Conservation (phyloP, 2,113 vertebrate genomes). For the Aepyceros melampus region DNA sequence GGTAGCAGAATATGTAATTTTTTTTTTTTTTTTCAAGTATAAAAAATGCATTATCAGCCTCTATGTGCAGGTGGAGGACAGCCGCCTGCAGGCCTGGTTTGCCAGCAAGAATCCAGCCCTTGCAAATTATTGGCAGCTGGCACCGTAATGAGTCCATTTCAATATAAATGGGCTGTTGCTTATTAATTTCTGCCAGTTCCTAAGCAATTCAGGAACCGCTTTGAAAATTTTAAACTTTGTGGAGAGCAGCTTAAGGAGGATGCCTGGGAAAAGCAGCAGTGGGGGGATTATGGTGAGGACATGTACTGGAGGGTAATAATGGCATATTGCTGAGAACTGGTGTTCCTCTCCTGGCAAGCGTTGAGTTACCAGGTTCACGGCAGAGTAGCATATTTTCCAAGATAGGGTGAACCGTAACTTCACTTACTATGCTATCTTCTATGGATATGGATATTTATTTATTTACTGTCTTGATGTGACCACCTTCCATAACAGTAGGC, state of each 20-base stretch:
- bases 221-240: slow-evolving; percentile 71
- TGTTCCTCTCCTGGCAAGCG: not conserved
- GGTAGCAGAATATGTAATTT: not conserved
- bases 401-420: not conserved
- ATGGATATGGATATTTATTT: not conserved
- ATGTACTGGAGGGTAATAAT: not conserved
- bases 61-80: slow-evolving; percentile 72
- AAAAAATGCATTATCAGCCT: slow-evolving; percentile 25
- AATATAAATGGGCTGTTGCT: slow-evolving; percentile 80
- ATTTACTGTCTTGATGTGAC: not conserved
- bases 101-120: slow-evolving; percentile 72
- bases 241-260: not conserved
- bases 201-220: slow-evolving; percentile 75
- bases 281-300: not conserved
- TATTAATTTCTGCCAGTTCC: slow-evolving; percentile 81
- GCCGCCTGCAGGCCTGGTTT: slow-evolving; percentile 66
- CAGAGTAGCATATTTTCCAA: not conserved
- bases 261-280: not conserved
- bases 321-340: not conserved
- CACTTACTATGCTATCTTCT: not conserved
- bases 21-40: not conserved
- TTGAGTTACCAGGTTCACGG: slow-evolving; percentile 15
- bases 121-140: slow-evolving; percentile 81
- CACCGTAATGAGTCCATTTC: slow-evolving; percentile 80
- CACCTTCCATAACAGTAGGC: not conserved